Evolutionary conservation across 2,888 invertebrate genomes (phyloP).

Genomic region (Vanessa cardui): DNA sequence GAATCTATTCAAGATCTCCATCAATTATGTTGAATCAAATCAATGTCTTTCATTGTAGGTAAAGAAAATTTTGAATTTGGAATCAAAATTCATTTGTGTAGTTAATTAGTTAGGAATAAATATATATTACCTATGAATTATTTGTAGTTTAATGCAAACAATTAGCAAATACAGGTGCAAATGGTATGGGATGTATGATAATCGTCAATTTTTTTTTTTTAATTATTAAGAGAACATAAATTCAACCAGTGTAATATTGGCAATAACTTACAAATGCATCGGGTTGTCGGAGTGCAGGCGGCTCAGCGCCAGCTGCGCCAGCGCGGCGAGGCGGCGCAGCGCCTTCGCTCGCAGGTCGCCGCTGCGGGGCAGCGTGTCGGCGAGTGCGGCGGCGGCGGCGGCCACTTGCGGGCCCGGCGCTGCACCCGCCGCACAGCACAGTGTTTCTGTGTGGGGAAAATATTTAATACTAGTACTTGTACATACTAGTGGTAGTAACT

Average conservation of each 20-base stretch:
- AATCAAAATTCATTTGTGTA: too few species aligned
- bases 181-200: too few species aligned
- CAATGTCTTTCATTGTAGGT: too few species aligned
- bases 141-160: too few species aligned
- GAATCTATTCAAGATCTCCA: too few species aligned
- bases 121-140: too few species aligned
- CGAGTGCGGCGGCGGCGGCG: conserved; percentile 54
- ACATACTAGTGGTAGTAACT: too few species aligned
- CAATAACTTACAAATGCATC: conserved; percentile 61
- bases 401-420: conserved; percentile 52
- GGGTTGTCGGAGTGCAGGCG: conserved; percentile 67
- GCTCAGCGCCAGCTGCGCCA: conserved; percentile 67
- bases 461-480: not conserved
- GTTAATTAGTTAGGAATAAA: too few species aligned
- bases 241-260: not conserved
- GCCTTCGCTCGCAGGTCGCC: conserved; percentile 67
- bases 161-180: too few species aligned
- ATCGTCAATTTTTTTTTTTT: not conserved
- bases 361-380: conserved; percentile 57
- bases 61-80: too few species aligned
- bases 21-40: too few species aligned
- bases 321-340: conserved; percentile 64
- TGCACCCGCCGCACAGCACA: conserved; percentile 68
- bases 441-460: conserved; percentile 52
- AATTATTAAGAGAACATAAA: not conserved